Percentiles rank a stretch among this genome's conserved stretches.
Evolutionary conservation across 2,888 invertebrate species (phyloP).

Genomic region (Caenorhabditis sp.): DNA sequence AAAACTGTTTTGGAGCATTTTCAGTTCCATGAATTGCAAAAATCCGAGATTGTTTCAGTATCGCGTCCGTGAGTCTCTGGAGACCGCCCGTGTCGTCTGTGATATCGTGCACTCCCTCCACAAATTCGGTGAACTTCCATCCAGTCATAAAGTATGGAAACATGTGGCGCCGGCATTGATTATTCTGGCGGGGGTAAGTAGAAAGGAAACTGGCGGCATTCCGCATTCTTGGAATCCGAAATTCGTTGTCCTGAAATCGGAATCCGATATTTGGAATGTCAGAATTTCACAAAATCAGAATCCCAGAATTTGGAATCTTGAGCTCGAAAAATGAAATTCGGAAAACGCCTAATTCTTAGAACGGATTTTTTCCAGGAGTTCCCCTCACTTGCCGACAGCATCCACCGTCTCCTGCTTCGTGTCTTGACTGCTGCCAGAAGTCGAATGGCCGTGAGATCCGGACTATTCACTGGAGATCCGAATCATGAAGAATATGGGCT

Average conservation of each 20-base stretch:
- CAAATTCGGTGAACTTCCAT: slow-evolving; percentile 60
- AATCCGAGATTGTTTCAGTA: slow-evolving; percentile 68
- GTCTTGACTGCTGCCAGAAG: slow-evolving; percentile 45
- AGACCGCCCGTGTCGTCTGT: slow-evolving; percentile 48
- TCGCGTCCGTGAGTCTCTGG: slow-evolving; percentile 60
- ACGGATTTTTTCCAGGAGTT: slow-evolving; percentile 56
- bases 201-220: no score
- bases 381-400: slow-evolving; percentile 56
- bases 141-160: slow-evolving; percentile 60
- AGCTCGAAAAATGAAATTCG: no score
- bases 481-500: slow-evolving; percentile 48
- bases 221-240: no score
- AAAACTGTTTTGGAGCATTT: no score
- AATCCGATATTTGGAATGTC: no score
- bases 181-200: slow-evolving; percentile 41
- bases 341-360: neutral
- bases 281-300: no score
- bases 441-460: slow-evolving; percentile 47
- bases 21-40: no score
- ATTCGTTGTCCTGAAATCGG: no score
- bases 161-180: slow-evolving; percentile 59
- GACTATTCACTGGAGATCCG: slow-evolving; percentile 49
- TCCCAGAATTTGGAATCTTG: no score
- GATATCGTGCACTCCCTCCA: slow-evolving; percentile 67
- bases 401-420: slow-evolving; percentile 50